These are phyloP conservation scores for Sthenelais limicola DNA, from an alignment of 2,888 invertebrate species.

Conservation along the genomic window DNA sequence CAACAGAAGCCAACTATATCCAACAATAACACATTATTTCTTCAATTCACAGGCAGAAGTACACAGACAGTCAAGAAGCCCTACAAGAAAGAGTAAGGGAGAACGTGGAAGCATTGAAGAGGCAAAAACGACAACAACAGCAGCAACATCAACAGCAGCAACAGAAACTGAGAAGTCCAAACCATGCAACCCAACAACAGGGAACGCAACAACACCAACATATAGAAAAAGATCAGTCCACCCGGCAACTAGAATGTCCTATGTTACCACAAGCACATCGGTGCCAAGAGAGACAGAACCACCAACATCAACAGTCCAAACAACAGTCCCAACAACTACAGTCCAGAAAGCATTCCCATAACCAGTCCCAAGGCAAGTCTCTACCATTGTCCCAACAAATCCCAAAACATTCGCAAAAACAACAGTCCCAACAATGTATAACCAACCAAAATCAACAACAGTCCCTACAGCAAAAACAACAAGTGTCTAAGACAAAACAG, in stretches of 20 bases:
- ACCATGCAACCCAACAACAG: conserved; percentile 5
- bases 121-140: conserved; percentile 1
- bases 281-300: too few species aligned
- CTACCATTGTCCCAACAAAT: conserved; percentile 14
- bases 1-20: too few species aligned
- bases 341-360: too few species aligned
- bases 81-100: conserved; percentile 39
- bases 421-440: too few species aligned
- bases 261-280: too few species aligned
- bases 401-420: too few species aligned
- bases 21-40: too few species aligned
- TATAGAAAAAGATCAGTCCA: too few species aligned
- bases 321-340: not conserved
- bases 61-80: conserved; percentile 45
- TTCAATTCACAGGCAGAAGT: conserved; percentile 43
- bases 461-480: too few species aligned
- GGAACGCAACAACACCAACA: not conserved
- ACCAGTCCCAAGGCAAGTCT: not conserved
- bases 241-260: too few species aligned
- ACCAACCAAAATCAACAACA: too few species aligned
- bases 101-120: not conserved
- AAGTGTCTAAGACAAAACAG: too few species aligned
- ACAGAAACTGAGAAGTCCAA: not conserved
- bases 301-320: not conserved
- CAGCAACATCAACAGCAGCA: conserved; percentile 15